Conservation (phyloP, 1,140 invertebrate genomes). For the Whitmania pigra region DNA sequence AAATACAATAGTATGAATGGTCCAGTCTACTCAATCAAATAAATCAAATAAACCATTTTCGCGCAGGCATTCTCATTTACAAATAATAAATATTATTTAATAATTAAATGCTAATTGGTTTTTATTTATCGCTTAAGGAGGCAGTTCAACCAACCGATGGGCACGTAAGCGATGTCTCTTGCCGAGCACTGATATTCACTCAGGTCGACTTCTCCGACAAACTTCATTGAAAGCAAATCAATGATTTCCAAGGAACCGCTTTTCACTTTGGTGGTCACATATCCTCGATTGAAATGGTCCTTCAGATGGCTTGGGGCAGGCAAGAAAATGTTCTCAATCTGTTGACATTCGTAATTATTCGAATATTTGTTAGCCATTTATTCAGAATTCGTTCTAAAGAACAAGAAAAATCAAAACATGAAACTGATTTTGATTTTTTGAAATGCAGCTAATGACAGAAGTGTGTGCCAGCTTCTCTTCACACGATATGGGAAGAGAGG, state of each 20-base stretch:
- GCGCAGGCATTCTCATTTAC: too few relatives aligned
- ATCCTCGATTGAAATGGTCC: slow-evolving; percentile 59
- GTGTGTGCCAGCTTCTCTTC: too few relatives aligned
- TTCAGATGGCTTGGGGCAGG: slow-evolving; percentile 50
- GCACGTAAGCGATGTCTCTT: slow-evolving; percentile 55
- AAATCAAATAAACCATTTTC: too few relatives aligned
- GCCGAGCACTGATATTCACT: slow-evolving; percentile 64
- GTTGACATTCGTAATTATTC: slow-evolving; percentile 12
- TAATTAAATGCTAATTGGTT: too few relatives aligned
- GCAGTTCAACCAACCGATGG: slow-evolving; percentile 52
- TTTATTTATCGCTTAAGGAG: not conserved
- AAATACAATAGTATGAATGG: too few relatives aligned
- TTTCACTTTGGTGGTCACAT: slow-evolving; percentile 58
- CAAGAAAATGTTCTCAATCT: slow-evolving; percentile 54
- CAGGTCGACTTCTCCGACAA: slow-evolving; percentile 60
- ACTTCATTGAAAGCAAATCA: slow-evolving; percentile 61
- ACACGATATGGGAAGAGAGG: too few relatives aligned
- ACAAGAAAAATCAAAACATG: too few relatives aligned
- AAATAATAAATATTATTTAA: not conserved
- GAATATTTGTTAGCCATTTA: too few relatives aligned
- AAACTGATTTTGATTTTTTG: too few relatives aligned
- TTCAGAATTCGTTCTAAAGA: too few relatives aligned
- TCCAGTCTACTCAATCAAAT: too few relatives aligned
- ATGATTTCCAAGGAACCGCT: slow-evolving; percentile 63
- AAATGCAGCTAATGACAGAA: too few relatives aligned